These are phyloP conservation scores for Crotalus viridis DNA, from an alignment of 2,113 vertebrate species.

Conservation along the genomic window DNA sequence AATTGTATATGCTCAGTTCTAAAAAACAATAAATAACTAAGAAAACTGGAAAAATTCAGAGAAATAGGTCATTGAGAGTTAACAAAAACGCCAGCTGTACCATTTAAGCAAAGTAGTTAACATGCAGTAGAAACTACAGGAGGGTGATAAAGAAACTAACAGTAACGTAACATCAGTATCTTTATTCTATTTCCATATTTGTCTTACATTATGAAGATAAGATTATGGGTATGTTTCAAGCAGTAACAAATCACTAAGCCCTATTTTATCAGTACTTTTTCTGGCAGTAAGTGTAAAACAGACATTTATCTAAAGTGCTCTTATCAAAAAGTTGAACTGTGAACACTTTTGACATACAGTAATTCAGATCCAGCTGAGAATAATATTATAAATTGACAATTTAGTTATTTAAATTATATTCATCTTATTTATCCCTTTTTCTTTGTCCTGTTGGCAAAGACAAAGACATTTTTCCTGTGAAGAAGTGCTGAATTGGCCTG, in stretches of 20 bases:
- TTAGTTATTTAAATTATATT: neutral
- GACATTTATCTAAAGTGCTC: constrained; percentile 3
- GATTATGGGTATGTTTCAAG: neutral
- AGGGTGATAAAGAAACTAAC: neutral
- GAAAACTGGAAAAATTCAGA: neutral
- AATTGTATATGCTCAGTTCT: neutral
- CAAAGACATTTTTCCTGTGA: neutral
- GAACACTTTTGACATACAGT: constrained; percentile 32
- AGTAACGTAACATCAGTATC: neutral
- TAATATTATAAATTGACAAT: constrained; percentile 46
- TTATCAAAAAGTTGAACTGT: constrained; percentile 45
- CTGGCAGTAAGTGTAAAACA: neutral
- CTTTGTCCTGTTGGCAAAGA: neutral
- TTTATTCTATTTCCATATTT: neutral
- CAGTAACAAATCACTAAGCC: neutral
- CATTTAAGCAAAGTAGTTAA: neutral
- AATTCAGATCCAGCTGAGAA: constrained; percentile 52
- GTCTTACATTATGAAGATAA: neutral
- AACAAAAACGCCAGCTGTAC: neutral
- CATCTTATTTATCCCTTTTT: neutral
- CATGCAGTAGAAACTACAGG: neutral
- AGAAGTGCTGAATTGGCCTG: neutral
- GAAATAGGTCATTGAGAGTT: neutral
- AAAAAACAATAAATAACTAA: neutral
- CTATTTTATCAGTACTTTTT: neutral